phyloP scores from a whole-genome alignment of 1,140 invertebrate species.

The Ridgeia piscesae region DNA sequence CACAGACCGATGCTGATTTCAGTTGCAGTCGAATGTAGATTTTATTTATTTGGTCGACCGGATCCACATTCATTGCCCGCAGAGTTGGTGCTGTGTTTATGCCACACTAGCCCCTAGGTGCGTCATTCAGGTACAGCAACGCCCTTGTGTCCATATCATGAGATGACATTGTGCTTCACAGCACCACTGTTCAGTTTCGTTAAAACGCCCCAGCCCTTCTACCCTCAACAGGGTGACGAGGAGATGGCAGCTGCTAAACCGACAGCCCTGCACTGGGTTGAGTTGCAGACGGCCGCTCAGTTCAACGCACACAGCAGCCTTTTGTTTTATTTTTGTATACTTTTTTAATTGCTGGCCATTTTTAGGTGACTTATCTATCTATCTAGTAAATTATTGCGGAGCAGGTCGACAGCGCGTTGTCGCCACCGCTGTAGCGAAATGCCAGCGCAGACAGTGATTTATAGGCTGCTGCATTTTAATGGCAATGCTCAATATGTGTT shows the following conservation, averaged over 20 bases:
- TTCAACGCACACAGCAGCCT: neutral
- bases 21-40: neutral
- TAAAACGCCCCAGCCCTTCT: neutral
- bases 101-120: neutral
- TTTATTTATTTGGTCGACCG: neutral
- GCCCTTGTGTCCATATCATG: neutral
- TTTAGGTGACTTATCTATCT: neutral
- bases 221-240: neutral
- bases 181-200: neutral
- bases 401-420: neutral
- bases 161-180: too few relatives aligned
- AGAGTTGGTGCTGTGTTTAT: neutral
- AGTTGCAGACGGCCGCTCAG: neutral
- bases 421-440: neutral
- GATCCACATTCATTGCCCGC: neutral
- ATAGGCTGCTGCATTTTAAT: neutral
- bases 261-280: neutral
- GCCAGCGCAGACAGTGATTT: neutral
- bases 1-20: neutral
- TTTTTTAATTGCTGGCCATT: neutral
- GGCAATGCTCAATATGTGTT: slow-evolving; percentile 1
- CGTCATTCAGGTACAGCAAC: neutral
- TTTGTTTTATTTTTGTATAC: slow-evolving; percentile 2
- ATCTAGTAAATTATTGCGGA: neutral
- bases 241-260: neutral